Base-by-base conservation (phyloP, 2,797 vertebrate species). In the Neosilurus mollespiculum region DNA sequence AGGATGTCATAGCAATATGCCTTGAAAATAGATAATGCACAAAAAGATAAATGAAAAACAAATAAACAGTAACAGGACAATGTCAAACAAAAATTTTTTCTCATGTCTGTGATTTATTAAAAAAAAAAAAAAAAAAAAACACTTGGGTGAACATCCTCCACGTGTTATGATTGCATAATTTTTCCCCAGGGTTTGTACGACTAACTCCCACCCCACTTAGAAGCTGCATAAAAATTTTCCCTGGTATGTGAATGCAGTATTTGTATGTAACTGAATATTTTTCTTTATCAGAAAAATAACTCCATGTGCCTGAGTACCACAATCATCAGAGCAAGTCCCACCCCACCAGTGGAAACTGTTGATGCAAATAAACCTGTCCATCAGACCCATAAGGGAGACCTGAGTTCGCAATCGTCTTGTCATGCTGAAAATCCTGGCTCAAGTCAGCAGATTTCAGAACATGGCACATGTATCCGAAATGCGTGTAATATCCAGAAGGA, bases 231-330 rank as follows among this genome's bases (percentile, higher is more conserved):
- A 77, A 12, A 20, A n/a, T 77, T 59, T 76, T 9, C 16, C 9
- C 10, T 30, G 49, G 5, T 64, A 4, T 49, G 9, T 51, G 30
- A 69, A n/a, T 56, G 16, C 11, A 15, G 18, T 67, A 1, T 81
- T 70, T 12, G 9, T 53, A 14, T 71, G n/a, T 69, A 80, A 49
- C 26, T 64, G n/a, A 43, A 53, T 37, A 11, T 83, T 16, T 81
- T 75, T 78, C 6, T 22, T 83, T 82, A 49, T 16, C 90, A 99
- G 98, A 94, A 62, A 78, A 95, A 96, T 85, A 87, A 90, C 54
- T 91, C 90, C 34, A 92, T 94, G 92, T 93, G 95, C 1, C 90
- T 99, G 81, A 99, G 97, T 90, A 98, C 97, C 83, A 99, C 98
- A 75, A 96, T 99, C 90, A 90, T 98, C 90, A 91, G 91, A 88